Base-by-base conservation (phyloP, 2,797 vertebrate species). In the Synaphobranchus kaupii region DNA sequence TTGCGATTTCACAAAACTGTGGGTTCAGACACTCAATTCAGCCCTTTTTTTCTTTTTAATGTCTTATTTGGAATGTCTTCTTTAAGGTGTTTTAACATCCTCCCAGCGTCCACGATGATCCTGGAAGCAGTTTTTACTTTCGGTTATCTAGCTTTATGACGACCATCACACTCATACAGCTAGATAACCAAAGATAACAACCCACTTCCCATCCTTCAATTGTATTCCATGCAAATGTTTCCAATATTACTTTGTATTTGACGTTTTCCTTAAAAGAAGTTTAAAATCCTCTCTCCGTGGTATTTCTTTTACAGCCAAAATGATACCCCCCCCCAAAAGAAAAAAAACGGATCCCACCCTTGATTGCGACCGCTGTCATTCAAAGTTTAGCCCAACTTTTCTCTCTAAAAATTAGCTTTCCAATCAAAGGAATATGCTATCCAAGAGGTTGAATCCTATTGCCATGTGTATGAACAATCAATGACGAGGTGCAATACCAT, bases 101-200 rank as follows among this genome's bases (percentile, higher is more conserved):
- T 90, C 91, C 85, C 68, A 73, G 0, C 89, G 63, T 91, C 88
- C 50, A 52, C 94, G 98, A 97, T 93, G 98, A 97, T 95, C 96
- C 96, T 95, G 97, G 98, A 99, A 98, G 98, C 97, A 97, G 98
- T 98, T 99, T 98, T 99, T 99, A 99, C 98, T 99, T 99, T 99
- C 98, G 98, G 98, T 99, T 99, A 99, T 99, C 98, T 99, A 99
- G 98, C 98, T 99, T 99, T 99, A 99, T 99, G 97, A 99, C 97
- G 97, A 96, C 95, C 97, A 97, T 96, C 96, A 98, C 97, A 98
- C 97, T 96, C 97, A 98, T 98, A 98, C 97, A 97, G 97, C 97
- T 97, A 97, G 97, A 97, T 97, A 97, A 97, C 97, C 97, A 97
- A 97, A 97, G 97, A 97, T 97, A 97, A 97, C 97, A 98, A 97